phyloP scores from a whole-genome alignment of 2,797 vertebrate genomes.

The Chloroceryle inda region DNA sequence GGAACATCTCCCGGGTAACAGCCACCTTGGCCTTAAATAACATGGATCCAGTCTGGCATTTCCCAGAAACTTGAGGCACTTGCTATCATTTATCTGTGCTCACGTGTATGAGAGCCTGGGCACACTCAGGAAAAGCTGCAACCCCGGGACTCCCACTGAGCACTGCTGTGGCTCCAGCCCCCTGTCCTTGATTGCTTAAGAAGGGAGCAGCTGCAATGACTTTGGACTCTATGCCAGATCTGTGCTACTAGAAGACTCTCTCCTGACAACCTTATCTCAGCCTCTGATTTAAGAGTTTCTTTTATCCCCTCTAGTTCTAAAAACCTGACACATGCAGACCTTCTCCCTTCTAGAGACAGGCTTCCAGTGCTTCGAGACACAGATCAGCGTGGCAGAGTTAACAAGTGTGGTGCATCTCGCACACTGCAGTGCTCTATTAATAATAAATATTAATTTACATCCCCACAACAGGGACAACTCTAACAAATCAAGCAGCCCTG shows the following conservation, averaged over 20 bases:
- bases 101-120: background rate
- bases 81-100: background rate
- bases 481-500: background rate
- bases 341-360: background rate
- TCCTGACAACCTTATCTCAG: background rate
- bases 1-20: background rate
- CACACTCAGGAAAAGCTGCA: background rate
- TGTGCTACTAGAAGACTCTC: background rate
- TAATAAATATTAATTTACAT: conserved; percentile 20
- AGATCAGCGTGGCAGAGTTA: background rate
- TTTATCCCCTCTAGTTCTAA: background rate
- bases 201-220: background rate
- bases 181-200: background rate
- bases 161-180: background rate
- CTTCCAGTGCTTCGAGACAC: background rate
- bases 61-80: background rate
- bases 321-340: background rate
- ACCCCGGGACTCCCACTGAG: background rate
- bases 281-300: background rate
- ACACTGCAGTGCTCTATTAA: background rate
- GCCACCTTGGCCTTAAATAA: background rate
- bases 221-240: background rate
- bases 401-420: background rate
- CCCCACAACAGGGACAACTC: background rate
- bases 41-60: background rate